Base-by-base conservation (phyloP, 2,888 invertebrate species). In the Hedya salicella region DNA sequence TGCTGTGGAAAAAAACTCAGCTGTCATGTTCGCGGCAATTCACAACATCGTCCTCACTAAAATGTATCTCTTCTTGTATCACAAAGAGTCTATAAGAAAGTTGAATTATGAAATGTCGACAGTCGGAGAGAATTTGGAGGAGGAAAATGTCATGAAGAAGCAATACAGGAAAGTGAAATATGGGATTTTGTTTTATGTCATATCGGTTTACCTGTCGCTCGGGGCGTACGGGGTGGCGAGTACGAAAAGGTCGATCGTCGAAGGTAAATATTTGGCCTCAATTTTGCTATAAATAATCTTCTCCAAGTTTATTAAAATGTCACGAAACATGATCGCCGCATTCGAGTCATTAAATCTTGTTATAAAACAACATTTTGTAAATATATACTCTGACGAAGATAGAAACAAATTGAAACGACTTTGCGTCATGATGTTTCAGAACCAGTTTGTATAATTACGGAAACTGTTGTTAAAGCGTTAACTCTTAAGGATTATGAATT, bases 1-100 rank as follows among this genome's bases (percentile, higher is more conserved):
- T 30, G 80, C 84, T 70, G 85, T 88, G 40, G 90, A 90, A 74
- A 88, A 87, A 75, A 87, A 88, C 64, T 89, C 89, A n/a, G 85
- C 88, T 13, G 79, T 86, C 56, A 91, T 89, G 88, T 90, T 90
- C 69, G 77, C 87, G 5, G 88, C 88, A 13, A 87, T 89, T 69
- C 90, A 91, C 72, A 84, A 86, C 68, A 89, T 89, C 62, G 87
- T 91, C 21, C 78, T 89, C 4, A 73, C 79, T 44, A 90, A 90
- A 80, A 88, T 88, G 86, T 85, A 80, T 69, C 76, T 89, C 52
- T 67, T 89, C 49, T 74, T 87, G 64, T 88, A 85, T 72, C 80
- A 88, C 74, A 90, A 89, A 75, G 70, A 75, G 52, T 84, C 88
- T 48, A 86, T 91, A 74, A 84, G 80, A 69, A 82, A 82, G 81